Base-by-base conservation (phyloP, 2,888 invertebrate species). In the Mamestra brassicae region DNA sequence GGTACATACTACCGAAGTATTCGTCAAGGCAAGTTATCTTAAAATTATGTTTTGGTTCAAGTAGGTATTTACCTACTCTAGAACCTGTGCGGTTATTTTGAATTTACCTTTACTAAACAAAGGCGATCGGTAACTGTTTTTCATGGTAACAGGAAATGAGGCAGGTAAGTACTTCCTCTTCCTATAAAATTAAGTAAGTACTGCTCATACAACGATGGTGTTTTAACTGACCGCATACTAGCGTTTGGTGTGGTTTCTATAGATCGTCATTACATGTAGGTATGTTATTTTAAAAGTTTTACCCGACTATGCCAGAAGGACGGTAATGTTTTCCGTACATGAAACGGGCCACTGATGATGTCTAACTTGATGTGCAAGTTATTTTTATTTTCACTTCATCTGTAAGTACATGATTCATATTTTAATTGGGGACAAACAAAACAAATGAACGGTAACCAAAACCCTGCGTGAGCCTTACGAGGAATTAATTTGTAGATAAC, bases 111-210 rank as follows among this genome's bases (percentile, higher is more conserved):
- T 17, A 54, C 26, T 13, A 26, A 17, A 47, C 11, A 74, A 66
- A 52, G 50, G 6, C 36, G 5, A 50, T 26, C 6, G 47, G 68
- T 60, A 38, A 57, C 61, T 26, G 42, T 50, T 11, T 50, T 62
- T 63, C 45, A 77, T 26, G 17, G 42, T 36, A 34, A 50, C 47
- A 50, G 76, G 76, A 62, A 70, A 11, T 38, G 11, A 34, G 4
- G 60, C 70, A 42, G 4, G 54, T 76, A 42, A 76, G 26, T 55
- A 42, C 42, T 77, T 77, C 55, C 76, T 45, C 42, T 17, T 4
- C 50, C 61, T 50, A 77, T 77, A 62, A 70, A 77, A 76, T n/a
- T 3, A 62, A 70, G 13, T 42, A 61, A 34, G 55, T 52, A 45
- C 50, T 74, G 45, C 26, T 26, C 11, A 75, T 11, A 54, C 68